These are phyloP conservation scores for Anthopleura xanthogrammica DNA, from an alignment of 92 coral and sea anemone species.

Conservation along the genomic window DNA sequence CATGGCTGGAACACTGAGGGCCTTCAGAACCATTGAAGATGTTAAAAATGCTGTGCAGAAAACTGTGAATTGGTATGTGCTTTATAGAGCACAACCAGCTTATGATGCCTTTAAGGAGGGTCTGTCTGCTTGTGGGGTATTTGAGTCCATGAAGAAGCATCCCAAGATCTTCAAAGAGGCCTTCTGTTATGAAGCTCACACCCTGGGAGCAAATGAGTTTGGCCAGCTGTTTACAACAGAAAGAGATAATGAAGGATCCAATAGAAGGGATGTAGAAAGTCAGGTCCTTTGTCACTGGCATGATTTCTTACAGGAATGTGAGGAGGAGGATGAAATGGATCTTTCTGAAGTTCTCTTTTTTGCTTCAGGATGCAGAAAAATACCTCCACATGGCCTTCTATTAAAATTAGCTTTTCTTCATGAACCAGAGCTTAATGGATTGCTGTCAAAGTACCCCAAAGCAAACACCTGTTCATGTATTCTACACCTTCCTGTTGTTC, in stretches of 20 bases:
- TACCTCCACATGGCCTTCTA: conserved; percentile 51
- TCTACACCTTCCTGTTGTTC: conserved; percentile 35
- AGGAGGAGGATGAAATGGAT: conserved; percentile 25
- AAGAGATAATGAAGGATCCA: conserved; percentile 40
- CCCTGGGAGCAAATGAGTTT: conserved; percentile 25
- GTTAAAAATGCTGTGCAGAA: conserved; percentile 34
- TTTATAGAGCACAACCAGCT: conserved; percentile 44
- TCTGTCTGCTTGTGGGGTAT: conserved; percentile 31
- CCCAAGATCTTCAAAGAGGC: conserved; percentile 37
- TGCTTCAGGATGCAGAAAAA: conserved; percentile 36
- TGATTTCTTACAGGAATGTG: conserved; percentile 40
- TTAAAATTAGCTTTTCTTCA: conserved; percentile 49
- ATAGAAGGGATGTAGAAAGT: conserved; percentile 30
- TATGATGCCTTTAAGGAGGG: conserved; percentile 53
- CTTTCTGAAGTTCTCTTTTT: conserved; percentile 43
- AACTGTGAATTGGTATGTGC: conserved; percentile 50
- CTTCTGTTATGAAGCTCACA: conserved; percentile 32
- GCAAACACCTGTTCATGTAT: conserved; percentile 35
- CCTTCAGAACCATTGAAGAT: conserved; percentile 27
- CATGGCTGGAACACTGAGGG: conserved; percentile 51
- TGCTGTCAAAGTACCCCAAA: conserved; percentile 37
- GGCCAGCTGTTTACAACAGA: conserved; percentile 25
- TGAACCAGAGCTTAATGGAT: conserved; percentile 36
- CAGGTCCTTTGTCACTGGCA: conserved; percentile 55
- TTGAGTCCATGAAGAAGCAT: conserved; percentile 40